These are phyloP conservation scores for Chelonus formosanus DNA, from an alignment of 2,888 invertebrate genomes.

Conservation along the genomic window DNA sequence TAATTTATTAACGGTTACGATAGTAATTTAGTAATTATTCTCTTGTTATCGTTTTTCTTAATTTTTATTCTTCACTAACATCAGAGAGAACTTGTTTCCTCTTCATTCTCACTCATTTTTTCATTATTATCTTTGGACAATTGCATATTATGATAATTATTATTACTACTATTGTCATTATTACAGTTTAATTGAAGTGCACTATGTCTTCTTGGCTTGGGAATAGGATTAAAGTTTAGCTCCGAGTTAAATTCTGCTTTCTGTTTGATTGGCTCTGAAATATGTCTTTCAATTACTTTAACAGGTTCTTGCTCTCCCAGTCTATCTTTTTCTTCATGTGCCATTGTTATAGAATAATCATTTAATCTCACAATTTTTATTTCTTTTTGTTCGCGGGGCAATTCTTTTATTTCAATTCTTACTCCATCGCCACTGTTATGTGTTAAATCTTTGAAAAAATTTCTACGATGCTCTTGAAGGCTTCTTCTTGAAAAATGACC, in stretches of 20 bases:
- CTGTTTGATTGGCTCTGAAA: constrained; percentile 67
- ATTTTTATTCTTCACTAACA: no score
- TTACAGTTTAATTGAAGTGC: constrained; percentile 35
- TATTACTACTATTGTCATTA: constrained; percentile 30
- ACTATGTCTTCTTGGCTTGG: constrained; percentile 69
- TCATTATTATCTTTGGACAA: no score
- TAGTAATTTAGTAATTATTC: no score
- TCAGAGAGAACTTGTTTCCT: constrained; percentile 7
- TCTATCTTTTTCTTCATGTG: not conserved
- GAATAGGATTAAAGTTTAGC: constrained; percentile 66
- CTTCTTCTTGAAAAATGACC: constrained; percentile 44
- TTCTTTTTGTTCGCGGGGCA: constrained; percentile 55
- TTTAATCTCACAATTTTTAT: constrained; percentile 54
- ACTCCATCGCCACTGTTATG: constrained; percentile 42
- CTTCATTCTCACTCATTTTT: constrained; percentile 13
- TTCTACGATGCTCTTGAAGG: constrained; percentile 52
- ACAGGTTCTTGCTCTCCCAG: constrained; percentile 47
- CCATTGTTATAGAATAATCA: constrained; percentile 36
- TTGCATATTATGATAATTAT: constrained; percentile 46
- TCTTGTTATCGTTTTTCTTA: no score
- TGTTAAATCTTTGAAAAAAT: constrained; percentile 53
- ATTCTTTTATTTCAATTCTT: constrained; percentile 53
- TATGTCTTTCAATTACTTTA: constrained; percentile 67
- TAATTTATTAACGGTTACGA: no score
- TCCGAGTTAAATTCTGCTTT: constrained; percentile 51